phyloP scores from a whole-genome alignment of 2,113 vertebrate genomes.

The Oryzias javanicus region DNA sequence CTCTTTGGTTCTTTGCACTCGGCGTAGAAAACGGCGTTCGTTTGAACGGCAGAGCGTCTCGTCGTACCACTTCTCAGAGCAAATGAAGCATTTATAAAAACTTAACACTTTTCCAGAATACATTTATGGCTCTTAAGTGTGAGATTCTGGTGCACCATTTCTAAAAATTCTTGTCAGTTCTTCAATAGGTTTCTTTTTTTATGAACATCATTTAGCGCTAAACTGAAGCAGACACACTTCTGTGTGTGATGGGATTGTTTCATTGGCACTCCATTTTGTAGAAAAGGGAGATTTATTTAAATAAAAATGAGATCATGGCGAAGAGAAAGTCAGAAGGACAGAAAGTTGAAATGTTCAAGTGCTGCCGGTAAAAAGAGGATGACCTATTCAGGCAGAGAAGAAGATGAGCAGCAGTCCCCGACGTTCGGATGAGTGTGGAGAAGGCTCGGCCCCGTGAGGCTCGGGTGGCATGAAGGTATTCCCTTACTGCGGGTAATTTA shows the following conservation, averaged over 20 bases:
- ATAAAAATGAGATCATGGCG: conserved; percentile 21
- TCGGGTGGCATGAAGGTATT: conserved; percentile 18
- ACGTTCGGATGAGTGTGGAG: conserved; percentile 6
- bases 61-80: conserved; percentile 13
- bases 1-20: neutral
- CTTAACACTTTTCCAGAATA: neutral
- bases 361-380: conserved; percentile 33
- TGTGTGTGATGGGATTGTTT: conserved; percentile 7
- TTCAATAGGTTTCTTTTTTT: conserved; percentile 18
- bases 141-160: neutral
- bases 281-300: conserved; percentile 10
- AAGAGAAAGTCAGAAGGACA: conserved; percentile 24
- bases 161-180: conserved; percentile 7
- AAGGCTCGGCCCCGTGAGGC: conserved; percentile 21
- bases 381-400: conserved; percentile 42
- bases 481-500: conserved; percentile 12
- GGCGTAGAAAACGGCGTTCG: conserved; percentile 1
- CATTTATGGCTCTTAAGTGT: neutral
- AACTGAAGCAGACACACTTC: conserved; percentile 24
- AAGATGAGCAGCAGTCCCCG: conserved; percentile 27
- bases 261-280: conserved; percentile 3
- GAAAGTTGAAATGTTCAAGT: conserved; percentile 21
- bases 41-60: neutral
- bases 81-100: neutral
- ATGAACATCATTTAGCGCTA: conserved; percentile 14